Evolutionary conservation across 2,888 invertebrate genomes (phyloP).

Genomic region (Napeogenes sylphis): DNA sequence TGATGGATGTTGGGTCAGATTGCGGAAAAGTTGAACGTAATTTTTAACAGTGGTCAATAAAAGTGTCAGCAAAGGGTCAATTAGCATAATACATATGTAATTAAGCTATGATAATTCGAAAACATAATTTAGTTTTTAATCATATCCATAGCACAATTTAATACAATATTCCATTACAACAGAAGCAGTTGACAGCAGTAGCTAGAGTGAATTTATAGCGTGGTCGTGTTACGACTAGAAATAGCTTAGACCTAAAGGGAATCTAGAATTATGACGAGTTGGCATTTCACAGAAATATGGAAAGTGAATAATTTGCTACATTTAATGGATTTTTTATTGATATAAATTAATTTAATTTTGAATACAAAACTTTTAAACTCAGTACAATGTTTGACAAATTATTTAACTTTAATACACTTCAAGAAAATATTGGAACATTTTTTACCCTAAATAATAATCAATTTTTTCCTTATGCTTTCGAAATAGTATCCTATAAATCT

Average conservation of each 20-base stretch:
- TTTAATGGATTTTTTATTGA: not conserved
- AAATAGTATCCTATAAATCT: slow-evolving; percentile 21
- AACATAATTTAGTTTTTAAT: slow-evolving; percentile 20
- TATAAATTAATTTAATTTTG: too few species aligned
- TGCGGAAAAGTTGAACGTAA: not conserved
- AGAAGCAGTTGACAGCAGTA: slow-evolving; percentile 28
- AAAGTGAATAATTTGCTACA: not conserved
- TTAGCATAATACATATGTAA: too few species aligned
- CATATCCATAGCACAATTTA: slow-evolving; percentile 15
- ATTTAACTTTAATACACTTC: too few species aligned
- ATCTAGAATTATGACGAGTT: slow-evolving; percentile 16
- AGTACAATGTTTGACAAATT: not conserved
- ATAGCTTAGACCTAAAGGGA: slow-evolving; percentile 16
- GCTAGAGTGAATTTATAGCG: slow-evolving; percentile 29
- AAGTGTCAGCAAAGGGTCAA: not conserved
- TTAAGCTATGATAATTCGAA: slow-evolving; percentile 12
- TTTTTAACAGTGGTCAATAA: not conserved
- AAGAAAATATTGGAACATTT: not conserved
- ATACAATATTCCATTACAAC: slow-evolving; percentile 46
- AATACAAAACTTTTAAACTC: not conserved
- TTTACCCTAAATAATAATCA: slow-evolving; percentile 8
- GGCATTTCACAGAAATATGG: slow-evolving; percentile 3
- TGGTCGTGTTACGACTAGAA: slow-evolving; percentile 26
- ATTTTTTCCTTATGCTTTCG: slow-evolving; percentile 14
- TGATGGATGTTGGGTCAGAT: not conserved